phyloP scores from a whole-genome alignment of 2,113 vertebrate genomes.

The Anoplopoma fimbria region DNA sequence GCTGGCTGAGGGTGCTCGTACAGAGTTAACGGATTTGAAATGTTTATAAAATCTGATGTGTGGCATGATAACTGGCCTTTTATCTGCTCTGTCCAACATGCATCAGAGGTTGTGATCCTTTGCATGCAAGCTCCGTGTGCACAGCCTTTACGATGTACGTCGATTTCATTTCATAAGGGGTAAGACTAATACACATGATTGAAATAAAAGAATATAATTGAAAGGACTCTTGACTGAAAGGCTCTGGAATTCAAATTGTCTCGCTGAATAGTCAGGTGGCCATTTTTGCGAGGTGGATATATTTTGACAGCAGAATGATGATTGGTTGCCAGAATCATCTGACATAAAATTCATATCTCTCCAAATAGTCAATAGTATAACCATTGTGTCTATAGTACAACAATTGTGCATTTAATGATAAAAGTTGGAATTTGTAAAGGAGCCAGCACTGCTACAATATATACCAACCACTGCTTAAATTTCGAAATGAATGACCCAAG shows the following conservation, averaged over 20 bases:
- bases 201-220: not conserved
- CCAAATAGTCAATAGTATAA: too few species aligned
- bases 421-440: not conserved
- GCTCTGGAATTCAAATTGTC: not conserved
- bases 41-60: not conserved
- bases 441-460: too few species aligned
- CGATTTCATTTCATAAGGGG: not conserved
- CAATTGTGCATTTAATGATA: too few species aligned
- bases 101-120: not conserved
- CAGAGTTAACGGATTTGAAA: not conserved
- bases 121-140: not conserved
- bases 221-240: too few species aligned
- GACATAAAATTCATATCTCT: not conserved
- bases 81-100: not conserved
- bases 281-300: not conserved
- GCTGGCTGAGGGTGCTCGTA: not conserved
- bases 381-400: too few species aligned
- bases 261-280: not conserved
- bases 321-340: not conserved
- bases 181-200: not conserved
- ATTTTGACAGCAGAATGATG: not conserved
- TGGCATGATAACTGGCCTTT: slow-evolving; percentile 6
- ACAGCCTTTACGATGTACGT: not conserved
- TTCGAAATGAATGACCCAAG: too few species aligned
- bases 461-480: too few species aligned